A percentile compares a stretch with the other conserved stretches of the same genome.
Evolutionary conservation across 2,797 vertebrate species (phyloP).

Genomic region (Basileuterus tristriatus): DNA sequence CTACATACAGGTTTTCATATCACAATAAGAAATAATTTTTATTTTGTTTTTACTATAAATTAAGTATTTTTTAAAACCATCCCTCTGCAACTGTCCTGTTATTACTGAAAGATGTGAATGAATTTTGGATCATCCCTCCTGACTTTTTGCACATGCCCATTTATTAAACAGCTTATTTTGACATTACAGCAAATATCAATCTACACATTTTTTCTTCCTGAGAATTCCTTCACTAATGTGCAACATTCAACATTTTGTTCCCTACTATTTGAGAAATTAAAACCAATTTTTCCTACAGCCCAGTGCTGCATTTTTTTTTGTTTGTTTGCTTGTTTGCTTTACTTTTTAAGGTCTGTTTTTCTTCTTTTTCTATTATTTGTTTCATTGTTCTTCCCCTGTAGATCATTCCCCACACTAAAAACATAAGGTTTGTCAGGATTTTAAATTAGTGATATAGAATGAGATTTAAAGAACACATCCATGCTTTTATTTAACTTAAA

Average conservation of each 20-base stretch:
- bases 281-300: background rate
- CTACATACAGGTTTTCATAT: background rate
- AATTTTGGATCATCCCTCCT: background rate
- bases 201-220: background rate
- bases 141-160: background rate
- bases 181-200: background rate
- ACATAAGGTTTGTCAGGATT: background rate
- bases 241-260: background rate
- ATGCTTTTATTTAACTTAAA: background rate
- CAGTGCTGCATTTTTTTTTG: background rate
- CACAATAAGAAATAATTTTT: background rate
- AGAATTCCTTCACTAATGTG: background rate
- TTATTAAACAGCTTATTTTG: background rate
- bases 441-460: background rate
- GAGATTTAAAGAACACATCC: background rate
- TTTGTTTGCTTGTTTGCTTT: background rate
- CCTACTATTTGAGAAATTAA: background rate
- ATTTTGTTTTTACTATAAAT: background rate
- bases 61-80: background rate
- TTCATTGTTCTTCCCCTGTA: background rate
- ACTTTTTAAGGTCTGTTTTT: fast-evolving
- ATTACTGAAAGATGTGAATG: background rate
- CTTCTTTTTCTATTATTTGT: background rate
- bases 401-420: background rate
- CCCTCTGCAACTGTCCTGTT: background rate